These are phyloP conservation scores for Microplitis deprimator DNA, from an alignment of 2,888 invertebrate genomes.

Conservation along the genomic window DNA sequence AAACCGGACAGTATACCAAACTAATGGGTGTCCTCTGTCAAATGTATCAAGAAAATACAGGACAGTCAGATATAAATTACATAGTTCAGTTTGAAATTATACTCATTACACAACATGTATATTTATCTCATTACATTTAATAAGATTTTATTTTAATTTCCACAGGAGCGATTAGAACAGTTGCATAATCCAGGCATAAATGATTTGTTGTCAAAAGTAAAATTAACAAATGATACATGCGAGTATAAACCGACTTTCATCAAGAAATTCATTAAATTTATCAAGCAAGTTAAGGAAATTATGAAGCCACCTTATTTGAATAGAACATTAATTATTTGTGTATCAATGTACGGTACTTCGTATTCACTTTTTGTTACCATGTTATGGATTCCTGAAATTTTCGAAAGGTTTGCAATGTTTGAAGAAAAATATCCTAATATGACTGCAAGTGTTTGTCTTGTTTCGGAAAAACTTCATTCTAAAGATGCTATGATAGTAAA, in stretches of 20 bases:
- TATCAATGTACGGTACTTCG: conserved; percentile 24
- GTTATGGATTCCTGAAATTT: conserved; percentile 39
- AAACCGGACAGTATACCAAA: conserved; percentile 82
- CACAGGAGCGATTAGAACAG: conserved; percentile 26
- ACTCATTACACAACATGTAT: not conserved
- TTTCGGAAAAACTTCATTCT: conserved; percentile 27
- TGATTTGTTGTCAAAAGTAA: conserved; percentile 19
- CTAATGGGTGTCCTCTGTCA: conserved; percentile 78
- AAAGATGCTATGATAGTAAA: conserved; percentile 24
- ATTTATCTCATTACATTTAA: conserved; percentile 6
- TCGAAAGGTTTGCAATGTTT: conserved; percentile 30
- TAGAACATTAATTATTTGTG: conserved; percentile 24
- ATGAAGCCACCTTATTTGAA: conserved; percentile 33
- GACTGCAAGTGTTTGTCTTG: conserved; percentile 31
- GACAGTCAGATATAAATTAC: conserved; percentile 65
- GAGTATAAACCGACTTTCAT: conserved; percentile 55
- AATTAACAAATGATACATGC: not conserved
- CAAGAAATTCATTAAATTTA: conserved; percentile 21
- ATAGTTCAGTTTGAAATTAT: conserved; percentile 53
- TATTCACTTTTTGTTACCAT: conserved; percentile 29
- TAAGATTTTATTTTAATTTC: not conserved
- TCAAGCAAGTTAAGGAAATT: conserved; percentile 24
- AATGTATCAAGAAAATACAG: conserved; percentile 81
- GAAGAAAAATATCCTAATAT: conserved; percentile 25
- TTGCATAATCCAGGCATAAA: conserved; percentile 23